Evolutionary conservation across 2,888 invertebrate genomes (phyloP), one percentile per base, ranked within the genome.

Genomic region (Megalurothrips usitatus): DNA sequence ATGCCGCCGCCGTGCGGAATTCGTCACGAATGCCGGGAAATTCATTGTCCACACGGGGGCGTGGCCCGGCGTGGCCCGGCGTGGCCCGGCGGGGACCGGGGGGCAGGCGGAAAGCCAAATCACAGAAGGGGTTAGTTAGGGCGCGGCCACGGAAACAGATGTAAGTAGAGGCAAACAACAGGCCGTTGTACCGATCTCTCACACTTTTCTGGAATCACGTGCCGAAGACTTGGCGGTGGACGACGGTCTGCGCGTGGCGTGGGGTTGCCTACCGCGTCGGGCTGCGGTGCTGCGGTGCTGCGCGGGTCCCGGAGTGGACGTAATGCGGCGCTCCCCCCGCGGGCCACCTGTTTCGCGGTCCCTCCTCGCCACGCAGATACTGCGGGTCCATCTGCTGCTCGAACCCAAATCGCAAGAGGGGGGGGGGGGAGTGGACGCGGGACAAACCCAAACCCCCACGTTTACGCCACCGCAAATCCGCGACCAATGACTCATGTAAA

Each of bases 401-500:
- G 58, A 14, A 58, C 19, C 19, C 58, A 75, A 75, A 26, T 75
- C 26, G 68, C 23, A 14, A 58, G 58, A 17, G 58, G 58, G 6
- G 19, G n/a, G 6, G 8, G 12, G 9, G 52, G 52, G 52, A 68
- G 68, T 11, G n/a, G n/a, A 12, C 1, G 23, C 26, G 68, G 23
- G n/a, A 9, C 68, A 9, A 9, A 12, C 26, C 26, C 26, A 23
- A 75, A 23, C 26, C 68, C 23, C 23, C 9, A 23, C 23, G 68
- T 12, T 75, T 26, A 23, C 23, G 26, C 68, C 68, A 75, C 68
- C 68, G 68, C 68, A 75, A 75, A 75, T 75, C 68, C 68, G 68
- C 68, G 23, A 75, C 68, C 68, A 75, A 75, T 75, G 68, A 75
- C 68, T 75, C 68, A 75, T 75, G 68, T 75, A 75, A 75, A 75